These are phyloP conservation scores for Equus przewalskii DNA, from an alignment of 2,113 vertebrate species.

Conservation along the genomic window DNA sequence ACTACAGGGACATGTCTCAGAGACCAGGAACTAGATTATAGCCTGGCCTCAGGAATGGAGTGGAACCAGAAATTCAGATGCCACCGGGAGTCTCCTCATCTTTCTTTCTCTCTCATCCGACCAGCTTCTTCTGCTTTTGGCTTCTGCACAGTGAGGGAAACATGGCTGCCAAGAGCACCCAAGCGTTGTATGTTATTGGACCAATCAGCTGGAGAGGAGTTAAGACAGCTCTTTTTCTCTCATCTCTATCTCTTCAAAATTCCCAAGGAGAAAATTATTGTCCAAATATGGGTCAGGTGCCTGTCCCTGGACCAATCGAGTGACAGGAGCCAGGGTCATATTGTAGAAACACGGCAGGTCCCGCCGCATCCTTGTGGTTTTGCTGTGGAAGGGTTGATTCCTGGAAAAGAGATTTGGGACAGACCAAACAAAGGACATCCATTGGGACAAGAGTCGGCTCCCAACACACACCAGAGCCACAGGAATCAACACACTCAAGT, in stretches of 20 bases:
- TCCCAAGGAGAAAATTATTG: neutral
- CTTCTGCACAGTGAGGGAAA: neutral
- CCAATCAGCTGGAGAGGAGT: neutral
- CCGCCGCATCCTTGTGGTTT: neutral
- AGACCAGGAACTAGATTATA: neutral
- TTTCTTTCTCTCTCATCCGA: neutral
- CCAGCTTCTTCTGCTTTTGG: neutral
- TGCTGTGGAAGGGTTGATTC: neutral
- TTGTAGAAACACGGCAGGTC: neutral
- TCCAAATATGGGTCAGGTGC: neutral
- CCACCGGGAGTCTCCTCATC: neutral
- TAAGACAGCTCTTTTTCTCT: neutral
- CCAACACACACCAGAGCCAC: neutral
- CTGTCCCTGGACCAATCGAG: neutral
- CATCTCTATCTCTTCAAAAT: conserved; percentile 15
- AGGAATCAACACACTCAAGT: too few relatives aligned
- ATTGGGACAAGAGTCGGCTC: neutral
- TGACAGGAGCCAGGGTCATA: neutral
- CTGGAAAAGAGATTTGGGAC: neutral
- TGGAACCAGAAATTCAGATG: conserved; percentile 38
- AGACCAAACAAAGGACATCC: neutral
- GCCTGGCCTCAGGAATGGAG: neutral
- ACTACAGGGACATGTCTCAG: neutral
- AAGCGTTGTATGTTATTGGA: neutral
- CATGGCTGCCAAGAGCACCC: neutral